Conservation (phyloP, 2,797 vertebrate species). For the Syndactyla subalaris region DNA sequence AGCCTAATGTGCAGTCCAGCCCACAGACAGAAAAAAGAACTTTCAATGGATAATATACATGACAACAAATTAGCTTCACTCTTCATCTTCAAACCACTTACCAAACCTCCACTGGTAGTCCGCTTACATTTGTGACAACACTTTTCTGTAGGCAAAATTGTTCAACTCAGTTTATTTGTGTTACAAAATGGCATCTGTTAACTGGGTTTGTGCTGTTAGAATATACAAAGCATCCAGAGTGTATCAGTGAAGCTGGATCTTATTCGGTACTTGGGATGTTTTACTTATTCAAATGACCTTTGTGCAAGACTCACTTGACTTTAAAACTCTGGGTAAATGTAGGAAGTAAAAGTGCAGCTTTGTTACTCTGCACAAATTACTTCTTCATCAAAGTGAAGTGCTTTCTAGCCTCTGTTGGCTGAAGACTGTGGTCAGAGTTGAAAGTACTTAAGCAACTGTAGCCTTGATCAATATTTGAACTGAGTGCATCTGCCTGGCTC, state of each 20-base stretch:
- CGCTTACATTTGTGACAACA: not conserved
- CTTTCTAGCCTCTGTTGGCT: not conserved
- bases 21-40: not conserved
- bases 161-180: not conserved
- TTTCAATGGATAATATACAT: not conserved
- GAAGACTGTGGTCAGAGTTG: not conserved
- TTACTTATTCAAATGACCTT: not conserved
- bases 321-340: not conserved
- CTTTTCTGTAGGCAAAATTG: not conserved
- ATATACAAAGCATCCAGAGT: not conserved
- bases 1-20: not conserved
- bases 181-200: not conserved
- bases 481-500: not conserved
- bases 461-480: not conserved
- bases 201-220: not conserved
- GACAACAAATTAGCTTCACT: not conserved
- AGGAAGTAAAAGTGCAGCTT: not conserved
- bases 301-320: not conserved
- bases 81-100: not conserved
- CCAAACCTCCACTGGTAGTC: not conserved
- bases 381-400: not conserved
- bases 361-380: not conserved
- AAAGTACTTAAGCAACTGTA: not conserved
- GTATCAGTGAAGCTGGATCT: not conserved
- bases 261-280: not conserved